Conservation (phyloP, 2,888 invertebrate species). For the Harpagoxenus sublaevis region DNA sequence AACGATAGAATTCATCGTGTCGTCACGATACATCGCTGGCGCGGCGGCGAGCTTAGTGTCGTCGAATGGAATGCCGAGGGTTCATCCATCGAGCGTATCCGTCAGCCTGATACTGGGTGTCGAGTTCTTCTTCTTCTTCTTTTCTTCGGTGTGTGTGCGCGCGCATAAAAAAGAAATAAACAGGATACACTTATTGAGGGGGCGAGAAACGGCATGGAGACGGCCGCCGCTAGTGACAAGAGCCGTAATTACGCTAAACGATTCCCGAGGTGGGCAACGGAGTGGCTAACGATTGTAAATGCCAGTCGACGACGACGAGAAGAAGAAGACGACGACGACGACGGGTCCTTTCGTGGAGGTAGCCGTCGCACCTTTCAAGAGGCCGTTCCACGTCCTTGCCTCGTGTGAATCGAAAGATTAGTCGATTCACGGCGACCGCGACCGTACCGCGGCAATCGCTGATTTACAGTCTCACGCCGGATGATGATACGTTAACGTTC, state of each 20-base stretch:
- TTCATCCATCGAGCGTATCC: slow-evolving; percentile 72
- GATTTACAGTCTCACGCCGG: slow-evolving; percentile 55
- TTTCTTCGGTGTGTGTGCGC: background rate
- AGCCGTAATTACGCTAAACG: slow-evolving; percentile 80
- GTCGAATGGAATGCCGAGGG: slow-evolving; percentile 69
- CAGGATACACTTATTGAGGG: slow-evolving; percentile 67
- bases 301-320: slow-evolving; percentile 65
- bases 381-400: slow-evolving; percentile 76
- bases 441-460: slow-evolving; percentile 61
- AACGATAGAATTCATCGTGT: slow-evolving; percentile 51
- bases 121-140: slow-evolving; percentile 19
- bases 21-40: slow-evolving; percentile 52
- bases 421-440: slow-evolving; percentile 70
- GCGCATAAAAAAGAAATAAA: slow-evolving; percentile 65
- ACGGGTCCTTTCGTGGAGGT: slow-evolving; percentile 60
- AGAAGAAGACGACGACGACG: slow-evolving; percentile 61
- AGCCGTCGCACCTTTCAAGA: slow-evolving; percentile 70
- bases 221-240: slow-evolving; percentile 72
- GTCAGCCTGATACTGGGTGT: slow-evolving; percentile 64
- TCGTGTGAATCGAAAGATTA: slow-evolving; percentile 75
- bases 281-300: slow-evolving; percentile 78
- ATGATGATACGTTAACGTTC: slow-evolving; percentile 51
- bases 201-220: slow-evolving; percentile 22
- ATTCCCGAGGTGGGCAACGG: slow-evolving; percentile 68
- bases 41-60: slow-evolving; percentile 63